Conservation (phyloP, 2,113 vertebrate genomes). For the Serilophus lunatus region DNA sequence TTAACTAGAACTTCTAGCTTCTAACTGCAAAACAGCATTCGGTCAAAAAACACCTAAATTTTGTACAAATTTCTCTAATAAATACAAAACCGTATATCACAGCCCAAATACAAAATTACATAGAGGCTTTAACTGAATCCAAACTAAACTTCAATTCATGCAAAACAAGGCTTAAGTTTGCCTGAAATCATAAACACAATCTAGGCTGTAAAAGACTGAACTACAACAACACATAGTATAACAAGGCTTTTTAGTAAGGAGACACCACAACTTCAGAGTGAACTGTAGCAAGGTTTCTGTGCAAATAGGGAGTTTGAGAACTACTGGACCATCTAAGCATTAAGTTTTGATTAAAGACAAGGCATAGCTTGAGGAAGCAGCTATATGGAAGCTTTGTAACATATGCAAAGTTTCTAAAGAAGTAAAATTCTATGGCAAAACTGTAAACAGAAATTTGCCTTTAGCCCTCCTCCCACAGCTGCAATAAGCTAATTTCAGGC, state of each 20-base stretch:
- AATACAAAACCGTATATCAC: not conserved
- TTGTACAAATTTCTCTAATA: not conserved
- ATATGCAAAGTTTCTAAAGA: not conserved
- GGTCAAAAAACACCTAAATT: not conserved
- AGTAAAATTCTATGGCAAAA: not conserved
- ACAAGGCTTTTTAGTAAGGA: not conserved
- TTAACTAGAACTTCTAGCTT: too few species aligned
- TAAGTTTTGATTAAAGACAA: not conserved
- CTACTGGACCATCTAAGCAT: not conserved
- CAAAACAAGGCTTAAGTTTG: not conserved
- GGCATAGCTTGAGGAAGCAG: not conserved
- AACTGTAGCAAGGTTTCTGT: accelerated
- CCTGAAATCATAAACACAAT: accelerated
- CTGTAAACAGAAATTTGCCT: not conserved
- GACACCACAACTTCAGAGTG: not conserved
- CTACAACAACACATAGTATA: accelerated
- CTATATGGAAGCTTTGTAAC: not conserved
- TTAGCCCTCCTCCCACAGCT: not conserved
- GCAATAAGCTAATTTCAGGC: not conserved
- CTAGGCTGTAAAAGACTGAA: not conserved
- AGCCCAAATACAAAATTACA: not conserved
- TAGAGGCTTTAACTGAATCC: not conserved
- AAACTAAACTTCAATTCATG: not conserved
- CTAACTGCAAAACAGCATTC: not conserved
- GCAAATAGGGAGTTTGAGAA: accelerated